These are phyloP conservation scores for Caenorhabditis imperialis DNA, from an alignment of 2,888 invertebrate species.

Conservation along the genomic window DNA sequence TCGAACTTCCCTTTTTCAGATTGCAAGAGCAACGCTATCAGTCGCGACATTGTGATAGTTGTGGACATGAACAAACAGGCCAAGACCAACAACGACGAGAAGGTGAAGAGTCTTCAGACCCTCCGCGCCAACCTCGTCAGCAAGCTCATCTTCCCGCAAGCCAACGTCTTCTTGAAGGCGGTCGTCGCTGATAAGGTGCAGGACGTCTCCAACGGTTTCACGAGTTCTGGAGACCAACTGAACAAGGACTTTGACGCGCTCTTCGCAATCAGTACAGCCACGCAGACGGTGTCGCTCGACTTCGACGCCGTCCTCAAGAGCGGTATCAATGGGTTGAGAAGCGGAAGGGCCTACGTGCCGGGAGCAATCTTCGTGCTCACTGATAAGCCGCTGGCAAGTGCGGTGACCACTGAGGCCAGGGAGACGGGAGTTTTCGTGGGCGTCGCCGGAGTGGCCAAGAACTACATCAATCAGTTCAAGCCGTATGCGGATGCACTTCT, in stretches of 20 bases:
- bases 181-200: constrained; percentile 9
- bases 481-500: constrained; percentile 1
- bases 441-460: constrained; percentile 26
- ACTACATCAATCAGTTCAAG: constrained; percentile 13
- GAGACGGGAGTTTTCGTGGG: constrained; percentile 32
- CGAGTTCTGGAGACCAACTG: constrained; percentile 5
- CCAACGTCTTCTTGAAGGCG: constrained; percentile 37
- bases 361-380: constrained; percentile 40
- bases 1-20: constrained; percentile 12
- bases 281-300: constrained; percentile 8
- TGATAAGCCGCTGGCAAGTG: constrained; percentile 17
- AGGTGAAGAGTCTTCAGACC: constrained; percentile 13
- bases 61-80: constrained; percentile 35
- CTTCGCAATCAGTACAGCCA: constrained; percentile 11
- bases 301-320: constrained; percentile 13
- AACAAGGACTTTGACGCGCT: constrained; percentile 35
- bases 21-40: constrained; percentile 31
- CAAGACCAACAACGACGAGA: constrained; percentile 43
- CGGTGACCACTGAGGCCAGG: background rate
- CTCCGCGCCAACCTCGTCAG: constrained; percentile 9
- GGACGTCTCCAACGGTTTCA: constrained; percentile 19
- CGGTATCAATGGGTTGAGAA: constrained; percentile 13
- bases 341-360: constrained; percentile 25
- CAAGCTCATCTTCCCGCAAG: constrained; percentile 32
- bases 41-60: constrained; percentile 35